phyloP scores from a whole-genome alignment of 1,140 invertebrate genomes.

The Apis laboriosa region DNA sequence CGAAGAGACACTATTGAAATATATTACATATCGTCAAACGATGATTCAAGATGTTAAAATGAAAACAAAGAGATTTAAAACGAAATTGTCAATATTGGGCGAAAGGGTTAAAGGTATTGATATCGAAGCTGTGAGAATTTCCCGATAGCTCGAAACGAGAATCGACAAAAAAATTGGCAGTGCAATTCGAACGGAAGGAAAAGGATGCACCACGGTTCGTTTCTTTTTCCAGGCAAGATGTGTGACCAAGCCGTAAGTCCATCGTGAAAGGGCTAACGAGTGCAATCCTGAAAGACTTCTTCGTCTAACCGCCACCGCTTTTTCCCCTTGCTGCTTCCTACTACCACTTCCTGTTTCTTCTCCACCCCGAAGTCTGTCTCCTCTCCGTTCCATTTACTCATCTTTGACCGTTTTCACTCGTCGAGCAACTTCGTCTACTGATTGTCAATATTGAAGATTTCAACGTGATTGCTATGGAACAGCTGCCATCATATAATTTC shows the following conservation, averaged over 20 bases:
- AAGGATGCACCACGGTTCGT: slow-evolving; percentile 27
- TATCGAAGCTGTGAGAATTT: slow-evolving; percentile 13
- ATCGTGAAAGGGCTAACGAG: slow-evolving; percentile 61
- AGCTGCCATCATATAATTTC: slow-evolving; percentile 25
- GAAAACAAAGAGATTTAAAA: background rate
- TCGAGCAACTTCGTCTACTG: background rate
- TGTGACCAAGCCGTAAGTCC: slow-evolving; percentile 57
- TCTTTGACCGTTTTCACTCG: slow-evolving; percentile 5
- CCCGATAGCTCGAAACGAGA: slow-evolving; percentile 3
- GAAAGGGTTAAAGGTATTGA: background rate
- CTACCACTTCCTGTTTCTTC: background rate
- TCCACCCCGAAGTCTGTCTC: background rate
- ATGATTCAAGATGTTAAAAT: no score
- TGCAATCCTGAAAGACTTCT: slow-evolving; percentile 56
- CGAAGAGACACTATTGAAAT: no score
- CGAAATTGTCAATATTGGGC: background rate
- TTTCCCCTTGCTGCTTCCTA: slow-evolving; percentile 10
- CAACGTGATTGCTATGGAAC: slow-evolving; percentile 48
- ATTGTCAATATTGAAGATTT: slow-evolving; percentile 1
- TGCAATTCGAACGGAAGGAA: slow-evolving; percentile 56
- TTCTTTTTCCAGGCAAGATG: slow-evolving; percentile 52
- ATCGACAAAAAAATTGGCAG: slow-evolving; percentile 20
- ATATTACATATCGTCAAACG: no score
- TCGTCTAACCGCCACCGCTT: slow-evolving; percentile 45
- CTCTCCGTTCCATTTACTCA: background rate